These are phyloP conservation scores for Manis javanica DNA, from an alignment of 2,797 vertebrate species.

Conservation along the genomic window DNA sequence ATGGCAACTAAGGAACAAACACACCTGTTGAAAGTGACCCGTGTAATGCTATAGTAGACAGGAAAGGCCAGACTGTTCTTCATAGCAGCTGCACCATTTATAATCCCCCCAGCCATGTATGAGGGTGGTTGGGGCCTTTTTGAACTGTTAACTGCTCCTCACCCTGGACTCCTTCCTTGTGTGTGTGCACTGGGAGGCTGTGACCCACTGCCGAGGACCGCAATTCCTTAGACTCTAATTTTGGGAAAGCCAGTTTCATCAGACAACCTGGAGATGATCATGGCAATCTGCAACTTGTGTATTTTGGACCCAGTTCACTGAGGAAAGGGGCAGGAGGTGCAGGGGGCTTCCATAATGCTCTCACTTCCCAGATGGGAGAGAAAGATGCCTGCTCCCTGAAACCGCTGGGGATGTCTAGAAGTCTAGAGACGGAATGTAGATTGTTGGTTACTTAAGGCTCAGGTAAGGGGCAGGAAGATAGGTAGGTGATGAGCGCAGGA, in stretches of 20 bases:
- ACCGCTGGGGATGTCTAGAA: background rate
- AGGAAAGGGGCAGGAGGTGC: background rate
- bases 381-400: background rate
- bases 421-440: background rate
- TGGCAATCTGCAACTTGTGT: fast-evolving
- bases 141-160: background rate
- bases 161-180: background rate
- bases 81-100: background rate
- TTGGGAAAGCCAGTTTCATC: background rate
- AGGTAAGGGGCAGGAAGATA: no score
- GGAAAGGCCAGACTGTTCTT: background rate
- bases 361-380: background rate
- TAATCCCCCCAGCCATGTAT: fast-evolving
- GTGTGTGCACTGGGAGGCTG: background rate
- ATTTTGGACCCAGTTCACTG: fast-evolving
- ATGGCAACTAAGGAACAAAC: no score
- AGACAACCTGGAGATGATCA: fast-evolving
- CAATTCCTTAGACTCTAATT: background rate
- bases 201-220: background rate
- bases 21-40: no score
- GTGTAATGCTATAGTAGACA: background rate
- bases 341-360: fast-evolving
- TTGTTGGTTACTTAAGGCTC: background rate
- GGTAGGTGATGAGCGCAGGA: background rate
- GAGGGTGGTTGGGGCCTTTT: background rate